Evolutionary conservation across 1,140 invertebrate species (phyloP), one percentile per base, ranked within the genome.

Genomic region (Habropoda laboriosa): DNA sequence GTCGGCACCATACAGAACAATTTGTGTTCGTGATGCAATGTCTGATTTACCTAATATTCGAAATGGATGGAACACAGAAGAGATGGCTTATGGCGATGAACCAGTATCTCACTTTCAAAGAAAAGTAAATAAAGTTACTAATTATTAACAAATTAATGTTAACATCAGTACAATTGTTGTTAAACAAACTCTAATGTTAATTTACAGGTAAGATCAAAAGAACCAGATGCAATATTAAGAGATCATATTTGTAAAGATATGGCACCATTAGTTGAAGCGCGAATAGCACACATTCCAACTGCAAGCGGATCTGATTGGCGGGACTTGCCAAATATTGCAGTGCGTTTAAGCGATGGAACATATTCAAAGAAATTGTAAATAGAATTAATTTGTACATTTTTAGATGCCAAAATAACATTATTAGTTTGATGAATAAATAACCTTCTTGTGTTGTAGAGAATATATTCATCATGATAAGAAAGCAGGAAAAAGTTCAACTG

Each of bases 231-330:
- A 0, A 92, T 95, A 58, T 87, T 97, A 8, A 90, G 94, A 13
- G 97, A 98, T 90, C 97, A 98, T 86, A 95, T 97, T 76, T 97
- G 97, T 87, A 98, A 98, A 91, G 96, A 97, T 75, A 97, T 98
- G 96, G 96, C 95, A 51, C 94, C 96, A 5, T 89, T 98, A 18
- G 96, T 97, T 3, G 96, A 96, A 89, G 96, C 96, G 5, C 93
- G 97, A 55, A 97, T 98, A 86, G 93, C 94, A 51, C 93, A 97
- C 79, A 96, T 98, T 80, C 97, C 97, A 13, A 95, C 94, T 3
- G 93, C 93, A 10, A 95, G 95, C 16, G 97, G 97, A 12, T 96
- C 96, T 16, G 97, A 98, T 90, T 98, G 97, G 97, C 93, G 97
- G 73, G 97, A 97, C 92, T 92, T 98, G 10, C 97, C 97, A 0